phyloP scores from a whole-genome alignment of 1,140 invertebrate species.

The Heliconius eleuchia region DNA sequence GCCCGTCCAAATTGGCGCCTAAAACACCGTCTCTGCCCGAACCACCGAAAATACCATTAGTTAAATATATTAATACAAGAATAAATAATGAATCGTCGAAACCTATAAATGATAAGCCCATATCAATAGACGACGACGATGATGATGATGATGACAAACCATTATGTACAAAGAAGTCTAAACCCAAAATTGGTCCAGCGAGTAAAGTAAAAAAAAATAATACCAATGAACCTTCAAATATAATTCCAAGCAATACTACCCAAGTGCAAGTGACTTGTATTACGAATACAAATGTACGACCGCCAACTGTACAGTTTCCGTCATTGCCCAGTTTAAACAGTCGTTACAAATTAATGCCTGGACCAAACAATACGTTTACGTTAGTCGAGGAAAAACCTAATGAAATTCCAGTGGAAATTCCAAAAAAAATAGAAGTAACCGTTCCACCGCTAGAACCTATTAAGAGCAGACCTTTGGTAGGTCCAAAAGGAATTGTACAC shows the following conservation, averaged over 20 bases:
- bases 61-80: slow-evolving; percentile 71
- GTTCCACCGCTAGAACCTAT: not conserved
- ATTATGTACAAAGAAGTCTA: slow-evolving; percentile 44
- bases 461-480: not conserved
- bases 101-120: slow-evolving; percentile 39
- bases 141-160: slow-evolving; percentile 43
- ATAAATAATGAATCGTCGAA: slow-evolving; percentile 36
- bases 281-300: slow-evolving; percentile 18
- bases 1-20: slow-evolving; percentile 53
- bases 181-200: slow-evolving; percentile 68
- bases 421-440: slow-evolving; percentile 1
- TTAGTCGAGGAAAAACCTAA: slow-evolving; percentile 59
- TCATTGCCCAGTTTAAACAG: slow-evolving; percentile 54
- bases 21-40: slow-evolving; percentile 48
- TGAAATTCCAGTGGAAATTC: slow-evolving; percentile 13
- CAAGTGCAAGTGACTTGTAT: slow-evolving; percentile 17
- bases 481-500: not conserved
- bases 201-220: slow-evolving; percentile 57
- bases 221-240: slow-evolving; percentile 18
- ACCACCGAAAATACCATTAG: slow-evolving; percentile 56
- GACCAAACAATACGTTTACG: slow-evolving; percentile 71
- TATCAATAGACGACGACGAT: slow-evolving; percentile 31
- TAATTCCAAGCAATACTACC: slow-evolving; percentile 17
- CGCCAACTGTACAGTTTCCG: slow-evolving; percentile 56
- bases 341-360: slow-evolving; percentile 65